Base-by-base conservation (phyloP, 2,113 vertebrate species). In the Notarius quadriscutis region DNA sequence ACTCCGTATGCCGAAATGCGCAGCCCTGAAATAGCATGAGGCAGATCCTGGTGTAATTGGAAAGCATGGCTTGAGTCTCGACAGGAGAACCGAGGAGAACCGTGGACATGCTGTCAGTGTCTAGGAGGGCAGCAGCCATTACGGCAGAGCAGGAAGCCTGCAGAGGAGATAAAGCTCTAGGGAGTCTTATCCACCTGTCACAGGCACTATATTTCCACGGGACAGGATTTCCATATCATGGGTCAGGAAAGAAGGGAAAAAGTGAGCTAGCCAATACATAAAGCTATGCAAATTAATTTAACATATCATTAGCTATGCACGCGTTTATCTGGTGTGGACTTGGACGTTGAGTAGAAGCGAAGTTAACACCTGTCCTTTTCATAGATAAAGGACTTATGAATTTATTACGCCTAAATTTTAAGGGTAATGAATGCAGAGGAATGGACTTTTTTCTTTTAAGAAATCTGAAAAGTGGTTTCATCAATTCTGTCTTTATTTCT, bases 91-190 rank as follows among this genome's bases (percentile, higher is more conserved):
- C 71, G 22, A 71, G 51, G 83, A 78, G 51, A 50, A 60, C 74
- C 81, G 18, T 27, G 88, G 50, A 85, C 27, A 80, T 58, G 74
- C 86, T 86, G 86, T 86, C 85, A 87, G 80, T 74, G 81, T 65
- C 72, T 25, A 80, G 67, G 55, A 74, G 63, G 65, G 79, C 41
- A n/a, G 27, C 67, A 58, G 81, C 62, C 87, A 74, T 88, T 88
- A 81, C 0, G 17, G 58, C 50, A 55, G 84, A 83, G 63, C 71
- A 62, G 83, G 77, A 78, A 69, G 75, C 25, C 84, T 86, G 86
- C 55, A n/a, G 48, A 65, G 55, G 22, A 9, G 84, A 90, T 86
- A 86, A 86, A 90, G 80, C 72, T 78, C 53, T 10, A 51, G 22
- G 27, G 62, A 72, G 65, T 34, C 25, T 77, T 82, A 89, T 83